Evolutionary conservation across 2,113 vertebrate genomes (phyloP), one percentile per base, ranked within the genome.

Genomic region (Tetraodon nigroviridis): DNA sequence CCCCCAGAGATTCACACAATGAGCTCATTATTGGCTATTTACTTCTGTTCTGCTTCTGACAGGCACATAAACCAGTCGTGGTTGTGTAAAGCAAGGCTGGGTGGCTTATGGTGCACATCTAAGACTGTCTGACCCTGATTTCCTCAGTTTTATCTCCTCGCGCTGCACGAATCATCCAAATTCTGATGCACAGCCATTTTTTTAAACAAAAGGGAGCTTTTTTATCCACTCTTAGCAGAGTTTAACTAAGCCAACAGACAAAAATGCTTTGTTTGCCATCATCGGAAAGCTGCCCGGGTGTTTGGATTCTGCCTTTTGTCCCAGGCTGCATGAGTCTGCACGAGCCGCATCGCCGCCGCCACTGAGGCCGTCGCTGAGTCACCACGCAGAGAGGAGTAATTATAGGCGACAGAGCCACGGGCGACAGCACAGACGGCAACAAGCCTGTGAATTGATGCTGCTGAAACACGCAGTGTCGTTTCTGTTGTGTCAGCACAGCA

Each of bases 381-480:
- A 80, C 70, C 75, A 68, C 32, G 58, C 55, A 47, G 69, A 70
- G 24, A 61, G 74, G 53, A 70, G 71, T 84, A 83, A 86, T 84
- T 75, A 69, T 77, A 73, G 78, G 64, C 83, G 86, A 84, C 84
- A 83, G 78, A 11, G 41, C 74, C 68, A 66, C 15, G 32, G 75
- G 67, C 51, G 52, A 73, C 54, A 58, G 73, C 71, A 51, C 71
- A 81, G 64, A 79, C 75, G 81, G 65, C 77, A 77, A 74, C 54
- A 63, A 70, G 55, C 17, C 51, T 73, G 48, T 75, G 69, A 82
- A 76, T 59, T 82, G 79, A 84, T 82, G 73, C 55, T 63, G 67
- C 68, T 75, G 69, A 83, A 80, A 79, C 77, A 82, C 80, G 80
- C 78, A 47, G 55, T 77, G 78, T 86, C 82, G 86, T 85, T 51